Percentiles rank a stretch among this genome's conserved stretches.
Conservation (phyloP, 2,888 invertebrate species). For the Pachymerium ferrugineum region DNA sequence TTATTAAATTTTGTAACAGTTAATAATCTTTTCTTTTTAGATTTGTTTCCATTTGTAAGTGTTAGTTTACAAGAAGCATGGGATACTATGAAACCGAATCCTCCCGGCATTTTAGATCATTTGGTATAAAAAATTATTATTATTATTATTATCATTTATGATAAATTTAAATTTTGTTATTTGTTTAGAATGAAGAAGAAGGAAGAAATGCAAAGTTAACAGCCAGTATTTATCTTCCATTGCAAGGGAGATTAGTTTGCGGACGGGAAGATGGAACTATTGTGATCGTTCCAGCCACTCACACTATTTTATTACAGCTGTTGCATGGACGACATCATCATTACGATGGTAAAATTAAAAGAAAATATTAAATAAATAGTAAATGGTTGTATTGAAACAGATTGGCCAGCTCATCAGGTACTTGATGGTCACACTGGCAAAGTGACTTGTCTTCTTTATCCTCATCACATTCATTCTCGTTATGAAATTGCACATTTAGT, state of each 20-base stretch:
- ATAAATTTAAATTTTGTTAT: too few species aligned
- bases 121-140: constrained; percentile 53
- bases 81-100: constrained; percentile 78
- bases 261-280: constrained; percentile 94
- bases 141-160: neutral
- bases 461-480: constrained; percentile 75
- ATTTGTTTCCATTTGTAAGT: constrained; percentile 68
- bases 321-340: constrained; percentile 80
- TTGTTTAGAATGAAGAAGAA: constrained; percentile 35
- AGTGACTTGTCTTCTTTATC: constrained; percentile 91
- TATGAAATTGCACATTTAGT: constrained; percentile 85
- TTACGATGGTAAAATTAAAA: constrained; percentile 57
- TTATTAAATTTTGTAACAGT: neutral
- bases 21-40: constrained; percentile 44
- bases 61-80: constrained; percentile 81
- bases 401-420: constrained; percentile 85
- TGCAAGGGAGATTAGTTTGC: constrained; percentile 87
- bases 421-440: constrained; percentile 84
- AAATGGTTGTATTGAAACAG: constrained; percentile 50
- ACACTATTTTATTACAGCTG: constrained; percentile 87
- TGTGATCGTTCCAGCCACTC: constrained; percentile 90
- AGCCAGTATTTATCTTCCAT: constrained; percentile 87
- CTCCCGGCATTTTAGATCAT: constrained; percentile 87
- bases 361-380: neutral
- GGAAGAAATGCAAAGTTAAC: constrained; percentile 63